Base-by-base conservation (phyloP, 2,888 invertebrate species). In the Latrodectus elegans region DNA sequence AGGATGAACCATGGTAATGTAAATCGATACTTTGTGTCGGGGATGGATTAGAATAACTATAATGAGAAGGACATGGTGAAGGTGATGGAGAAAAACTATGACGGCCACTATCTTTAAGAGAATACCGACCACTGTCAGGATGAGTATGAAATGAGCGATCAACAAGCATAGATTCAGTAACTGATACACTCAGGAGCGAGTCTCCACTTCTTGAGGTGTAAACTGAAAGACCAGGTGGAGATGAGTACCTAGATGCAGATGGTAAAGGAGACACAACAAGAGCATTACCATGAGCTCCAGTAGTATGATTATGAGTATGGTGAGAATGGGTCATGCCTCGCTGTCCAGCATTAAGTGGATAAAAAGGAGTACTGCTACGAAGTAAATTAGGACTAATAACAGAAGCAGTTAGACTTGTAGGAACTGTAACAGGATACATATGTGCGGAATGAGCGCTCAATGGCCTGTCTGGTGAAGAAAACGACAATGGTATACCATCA, bases 131-230 rank as follows among this genome's bases (percentile, higher is more conserved):
- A 76, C 84, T 89, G 79, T 88, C 89, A 12, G 84, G 72, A 73
- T 87, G 89, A 17, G 89, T 80, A 67, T 89, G 89, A 67, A 84
- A 89, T 52, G 88, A 82, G 14, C 85, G 88, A 67, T 90, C 89
- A 4, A 89, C 88, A 22, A 89, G 89, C 74, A 89, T 89, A 3
- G 90, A 89, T 77, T 93, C 92, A 9, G 91, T 91, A 14, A 90
- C 90, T 22, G 90, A 90, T 12, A 90, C 90, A 81, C 91, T 90
- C 60, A 91, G 88, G 75, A 94, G 92, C 1, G 93, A 93, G 91
- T 95, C 95, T 55, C 94, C 94, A 78, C 94, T 94, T 89, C 94
- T 94, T 84, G 94, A 93, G 84, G 93, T 93, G 1, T 94, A 94
- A 9, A 88, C 86, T 53, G 89, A 89, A 75, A 91, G 88, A 26